Percentiles rank a stretch among this genome's conserved stretches.
These are phyloP conservation scores for Oopsacas minuta DNA, from an alignment of 37 sponge, comb jelly and placozoan genomes.

Conservation along the genomic window DNA sequence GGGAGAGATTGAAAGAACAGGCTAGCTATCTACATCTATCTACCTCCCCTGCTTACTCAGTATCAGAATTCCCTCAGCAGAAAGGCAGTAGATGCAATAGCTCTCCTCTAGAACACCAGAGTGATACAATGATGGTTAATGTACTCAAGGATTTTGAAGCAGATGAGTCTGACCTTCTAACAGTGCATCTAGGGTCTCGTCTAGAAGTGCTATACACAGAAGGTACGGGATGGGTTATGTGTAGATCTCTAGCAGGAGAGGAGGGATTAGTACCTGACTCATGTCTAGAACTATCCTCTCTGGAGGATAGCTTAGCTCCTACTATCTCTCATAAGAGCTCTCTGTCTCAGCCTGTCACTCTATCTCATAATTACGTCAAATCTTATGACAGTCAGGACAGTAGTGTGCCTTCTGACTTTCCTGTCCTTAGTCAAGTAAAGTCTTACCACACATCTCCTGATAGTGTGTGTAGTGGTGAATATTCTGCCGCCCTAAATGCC, in stretches of 20 bases:
- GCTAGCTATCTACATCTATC: not conserved
- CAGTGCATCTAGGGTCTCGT: not conserved
- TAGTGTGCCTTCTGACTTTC: constrained; percentile 15
- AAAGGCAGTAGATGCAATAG: not conserved
- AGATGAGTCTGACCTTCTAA: not conserved
- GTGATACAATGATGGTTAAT: not conserved
- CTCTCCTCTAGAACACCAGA: not conserved
- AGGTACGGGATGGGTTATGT: not conserved
- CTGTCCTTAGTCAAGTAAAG: not conserved
- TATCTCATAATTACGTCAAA: not conserved
- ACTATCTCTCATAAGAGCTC: constrained; percentile 22
- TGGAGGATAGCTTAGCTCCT: constrained; percentile 14
- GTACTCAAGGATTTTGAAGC: constrained; percentile 1
- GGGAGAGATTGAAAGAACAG: not conserved
- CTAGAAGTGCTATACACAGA: not conserved
- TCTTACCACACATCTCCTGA: constrained; percentile 1
- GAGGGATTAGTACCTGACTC: not conserved
- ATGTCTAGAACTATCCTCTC: constrained; percentile 23
- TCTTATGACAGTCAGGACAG: constrained; percentile 5
- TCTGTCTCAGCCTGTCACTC: not conserved
- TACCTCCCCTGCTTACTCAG: not conserved
- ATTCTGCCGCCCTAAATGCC: not conserved
- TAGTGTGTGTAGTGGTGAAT: not conserved
- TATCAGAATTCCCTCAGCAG: not conserved
- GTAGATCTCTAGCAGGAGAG: not conserved